A percentile compares a stretch with the other conserved stretches of the same genome.
phyloP scores from a whole-genome alignment of 2,888 invertebrate genomes.

The Rhodophaea formosa region DNA sequence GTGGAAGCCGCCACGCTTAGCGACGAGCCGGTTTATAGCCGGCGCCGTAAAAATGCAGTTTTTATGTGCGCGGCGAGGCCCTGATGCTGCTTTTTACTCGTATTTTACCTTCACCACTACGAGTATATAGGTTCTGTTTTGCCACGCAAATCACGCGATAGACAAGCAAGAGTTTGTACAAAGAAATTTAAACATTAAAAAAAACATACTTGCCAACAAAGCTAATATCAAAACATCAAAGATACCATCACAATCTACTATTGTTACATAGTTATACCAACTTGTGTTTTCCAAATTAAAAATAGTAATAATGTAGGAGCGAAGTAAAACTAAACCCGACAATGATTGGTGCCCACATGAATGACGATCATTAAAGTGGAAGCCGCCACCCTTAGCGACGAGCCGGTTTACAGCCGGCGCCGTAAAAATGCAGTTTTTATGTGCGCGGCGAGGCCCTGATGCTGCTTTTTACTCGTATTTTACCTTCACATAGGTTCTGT shows the following conservation, averaged over 20 bases:
- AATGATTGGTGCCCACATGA: constrained; percentile 24
- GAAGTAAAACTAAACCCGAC: constrained; percentile 27
- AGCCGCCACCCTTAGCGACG: constrained; percentile 39
- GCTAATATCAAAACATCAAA: too few relatives aligned
- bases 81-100: constrained; percentile 47
- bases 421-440: constrained; percentile 66
- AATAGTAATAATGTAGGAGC: neutral
- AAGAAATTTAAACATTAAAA: too few relatives aligned
- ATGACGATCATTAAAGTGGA: constrained; percentile 32
- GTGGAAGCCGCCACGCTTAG: constrained; percentile 36
- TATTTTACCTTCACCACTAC: constrained; percentile 52
- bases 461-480: constrained; percentile 49
- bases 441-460: constrained; percentile 36
- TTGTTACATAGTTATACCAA: too few relatives aligned
- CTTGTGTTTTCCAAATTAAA: too few relatives aligned
- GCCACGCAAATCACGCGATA: constrained; percentile 42
- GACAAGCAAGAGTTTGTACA: constrained; percentile 35
- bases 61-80: constrained; percentile 46
- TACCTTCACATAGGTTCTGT: constrained; percentile 52
- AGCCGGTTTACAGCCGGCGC: constrained; percentile 45
- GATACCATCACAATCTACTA: too few relatives aligned
- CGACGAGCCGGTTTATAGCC: constrained; percentile 46
- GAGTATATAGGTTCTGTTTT: constrained; percentile 52
- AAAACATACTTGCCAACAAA: too few relatives aligned
- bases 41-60: constrained; percentile 57